Evolutionary conservation across 1,140 invertebrate genomes (phyloP), one percentile per base, ranked within the genome.

Genomic region (Tribolium castaneum): DNA sequence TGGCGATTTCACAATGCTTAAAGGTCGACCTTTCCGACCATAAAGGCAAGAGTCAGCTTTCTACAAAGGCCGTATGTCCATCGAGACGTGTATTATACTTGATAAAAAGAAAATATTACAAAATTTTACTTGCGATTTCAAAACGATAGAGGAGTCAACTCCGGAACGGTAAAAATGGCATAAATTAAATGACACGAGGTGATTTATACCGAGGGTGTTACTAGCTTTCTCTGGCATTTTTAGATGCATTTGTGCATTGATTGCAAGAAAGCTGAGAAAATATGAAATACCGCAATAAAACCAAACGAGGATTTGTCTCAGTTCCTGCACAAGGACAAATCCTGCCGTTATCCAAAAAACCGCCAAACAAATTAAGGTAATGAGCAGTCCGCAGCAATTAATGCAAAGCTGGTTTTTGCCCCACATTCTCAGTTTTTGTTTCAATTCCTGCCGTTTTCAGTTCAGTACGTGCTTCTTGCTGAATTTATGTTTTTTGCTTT

Each of bases 1-100:
- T 59, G 54, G 19, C 14, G 54, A 59, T 59, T 59, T 59, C 54
- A 59, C 54, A 59, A 59, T 59, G 54, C n/a, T 30, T n/a, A 59
- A 30, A 59, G 54, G 54, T 59, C 54, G 54, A 59, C 54, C 54
- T 59, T 12, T 52, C 39, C 16, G 51, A 22, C 54, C 22, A 59
- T 59, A 59, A 59, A 59, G 14, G 9, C 22, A 25, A 59, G 54
- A 59, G 54, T 25, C 22, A 59, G 54, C 54, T 59, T 59, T 59
- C 54, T 59, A 59, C 54, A 59, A 59, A 59, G 54, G 22, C 22
- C 54, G 16, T 59, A 59, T 25, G 16, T 59, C 54, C 54, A 30
- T 19, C 54, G 19, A 6, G 54, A 52, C 51, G 16, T 19, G 51
- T 14, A 59, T 59, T 59, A 19, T 59, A 10, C 22, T 10, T 12